Evolutionary conservation across 2,113 vertebrate species (phyloP).

Genomic region (Corapipo altera): DNA sequence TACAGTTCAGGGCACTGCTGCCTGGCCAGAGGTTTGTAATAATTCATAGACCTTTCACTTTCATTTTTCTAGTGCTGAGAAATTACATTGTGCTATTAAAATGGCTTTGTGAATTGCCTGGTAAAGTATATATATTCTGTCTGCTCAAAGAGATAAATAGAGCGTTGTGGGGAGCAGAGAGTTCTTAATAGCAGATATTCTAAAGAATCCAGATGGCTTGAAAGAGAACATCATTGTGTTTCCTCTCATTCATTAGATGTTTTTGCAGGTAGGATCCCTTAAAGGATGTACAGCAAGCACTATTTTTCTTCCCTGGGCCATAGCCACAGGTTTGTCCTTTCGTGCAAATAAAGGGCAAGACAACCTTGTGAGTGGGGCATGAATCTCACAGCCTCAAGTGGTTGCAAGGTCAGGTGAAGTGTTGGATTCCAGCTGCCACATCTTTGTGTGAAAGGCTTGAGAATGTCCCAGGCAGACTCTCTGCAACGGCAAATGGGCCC

Average conservation of each 20-base stretch:
- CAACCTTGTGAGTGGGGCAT: neutral
- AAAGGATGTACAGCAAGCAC: neutral
- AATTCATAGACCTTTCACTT: conserved; percentile 87
- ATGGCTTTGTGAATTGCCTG: conserved; percentile 33
- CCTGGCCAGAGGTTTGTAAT: conserved; percentile 78
- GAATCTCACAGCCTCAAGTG: neutral
- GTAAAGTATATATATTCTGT: neutral
- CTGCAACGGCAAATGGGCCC: neutral
- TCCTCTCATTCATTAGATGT: neutral
- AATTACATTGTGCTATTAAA: conserved; percentile 82
- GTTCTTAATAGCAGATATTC: neutral
- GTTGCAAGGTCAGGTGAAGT: neutral
- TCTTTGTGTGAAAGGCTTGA: neutral
- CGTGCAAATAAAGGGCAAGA: neutral
- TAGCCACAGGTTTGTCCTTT: neutral
- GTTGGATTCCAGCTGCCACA: neutral
- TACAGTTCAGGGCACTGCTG: conserved; percentile 79
- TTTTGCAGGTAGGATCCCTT: neutral
- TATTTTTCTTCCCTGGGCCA: neutral
- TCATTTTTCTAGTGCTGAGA: conserved; percentile 81
- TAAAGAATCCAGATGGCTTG: neutral
- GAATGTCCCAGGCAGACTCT: neutral
- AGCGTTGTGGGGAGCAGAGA: fast-evolving
- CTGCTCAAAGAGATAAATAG: conserved; percentile 21
- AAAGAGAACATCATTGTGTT: neutral